Evolutionary conservation across 2,888 invertebrate species (phyloP), one percentile per base, ranked within the genome.

Genomic region (Oxyteleia sp.): DNA sequence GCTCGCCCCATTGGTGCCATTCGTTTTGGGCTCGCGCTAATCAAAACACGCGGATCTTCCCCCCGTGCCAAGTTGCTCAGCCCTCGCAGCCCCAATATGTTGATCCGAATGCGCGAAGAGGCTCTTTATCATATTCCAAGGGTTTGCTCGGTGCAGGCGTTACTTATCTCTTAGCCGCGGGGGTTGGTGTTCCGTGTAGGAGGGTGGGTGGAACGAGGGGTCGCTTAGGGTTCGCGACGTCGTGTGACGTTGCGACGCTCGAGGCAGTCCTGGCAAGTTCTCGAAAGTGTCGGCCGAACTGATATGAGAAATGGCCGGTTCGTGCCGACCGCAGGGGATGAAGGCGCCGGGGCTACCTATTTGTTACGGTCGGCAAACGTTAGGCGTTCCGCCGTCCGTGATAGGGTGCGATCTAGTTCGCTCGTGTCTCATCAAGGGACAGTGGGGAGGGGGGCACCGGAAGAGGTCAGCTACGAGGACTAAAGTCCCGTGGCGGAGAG

Each of bases 271-370:
- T 85, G 85, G 85, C 90, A 93, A 93, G 89, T 93, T 93, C 91
- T 92, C 91, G 88, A 92, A 92, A 92, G 92, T 93, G 93, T 93
- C 92, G 90, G 89, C 92, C 90, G 91, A 92, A 93, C 93, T 92
- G 92, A 92, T 92, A 93, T 93, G 93, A 93, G 93, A 92, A 92
- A 93, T 90, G 91, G 92, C 86, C 89, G 88, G 87, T 91, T 88
- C 93, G 93, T 93, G 93, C 90, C 90, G 90, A 88, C 92, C 92
- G 90, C 90, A 87, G 91, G 93, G 93, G 89, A 89, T 88, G 88
- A 89, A 89, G 89, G 88, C 82, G 78, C 81, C 79, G 87, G 88
- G 87, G 88, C 88, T 87, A 89, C 88, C 91, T 90, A 91, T 91
- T 90, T 90, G 91, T 90, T 91, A 92, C 88, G 87, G 87, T 89